phyloP scores from a whole-genome alignment of 1,140 invertebrate genomes.

The Popillia japonica region DNA sequence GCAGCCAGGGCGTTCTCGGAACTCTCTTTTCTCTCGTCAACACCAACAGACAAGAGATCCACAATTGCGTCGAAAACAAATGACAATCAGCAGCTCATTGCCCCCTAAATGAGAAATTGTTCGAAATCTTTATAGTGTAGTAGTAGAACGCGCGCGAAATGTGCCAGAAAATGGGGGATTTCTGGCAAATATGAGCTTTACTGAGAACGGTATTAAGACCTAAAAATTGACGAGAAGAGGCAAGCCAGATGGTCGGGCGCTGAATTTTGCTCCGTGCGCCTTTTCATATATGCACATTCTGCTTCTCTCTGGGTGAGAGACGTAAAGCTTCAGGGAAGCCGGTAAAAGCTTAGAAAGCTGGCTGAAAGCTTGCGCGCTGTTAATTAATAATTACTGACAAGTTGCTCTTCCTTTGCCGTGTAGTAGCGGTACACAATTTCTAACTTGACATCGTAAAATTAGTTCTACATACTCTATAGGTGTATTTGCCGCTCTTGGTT shows the following conservation, averaged over 20 bases:
- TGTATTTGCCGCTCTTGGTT: background rate
- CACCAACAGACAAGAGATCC: slow-evolving; percentile 50
- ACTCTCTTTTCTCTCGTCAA: slow-evolving; percentile 18
- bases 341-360: slow-evolving; percentile 64
- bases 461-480: background rate
- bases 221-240: slow-evolving; percentile 27
- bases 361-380: slow-evolving; percentile 62
- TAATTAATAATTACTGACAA: slow-evolving; percentile 66
- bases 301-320: slow-evolving; percentile 51
- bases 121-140: slow-evolving; percentile 56
- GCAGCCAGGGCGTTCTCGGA: background rate
- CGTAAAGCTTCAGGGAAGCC: slow-evolving; percentile 59
- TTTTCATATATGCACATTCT: slow-evolving; percentile 44
- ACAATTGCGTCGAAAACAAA: slow-evolving; percentile 58
- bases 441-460: slow-evolving; percentile 26
- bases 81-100: slow-evolving; percentile 58
- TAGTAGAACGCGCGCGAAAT: slow-evolving; percentile 27
- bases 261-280: slow-evolving; percentile 37
- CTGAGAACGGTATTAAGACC: slow-evolving; percentile 25
- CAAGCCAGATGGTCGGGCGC: too few relatives aligned
- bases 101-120: slow-evolving; percentile 58
- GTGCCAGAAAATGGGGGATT: slow-evolving; percentile 12
- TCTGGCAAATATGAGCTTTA: slow-evolving; percentile 49
- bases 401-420: slow-evolving; percentile 60
- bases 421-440: slow-evolving; percentile 54